Conservation (phyloP, 2,888 invertebrate species). For the Hirudinaria manillensis region DNA sequence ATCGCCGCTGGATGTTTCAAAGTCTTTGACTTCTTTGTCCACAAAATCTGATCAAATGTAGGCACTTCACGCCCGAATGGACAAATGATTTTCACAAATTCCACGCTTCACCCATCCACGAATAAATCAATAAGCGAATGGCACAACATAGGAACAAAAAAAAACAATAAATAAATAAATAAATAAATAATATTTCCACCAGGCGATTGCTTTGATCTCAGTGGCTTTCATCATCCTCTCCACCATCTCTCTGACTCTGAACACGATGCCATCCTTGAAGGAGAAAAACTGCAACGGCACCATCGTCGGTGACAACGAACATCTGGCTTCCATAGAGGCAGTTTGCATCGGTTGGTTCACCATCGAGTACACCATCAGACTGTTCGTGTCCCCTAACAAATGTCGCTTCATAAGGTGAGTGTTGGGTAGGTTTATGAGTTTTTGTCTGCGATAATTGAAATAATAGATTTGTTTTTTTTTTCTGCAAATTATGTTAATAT, state of each 20-base stretch:
- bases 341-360: constrained; percentile 97
- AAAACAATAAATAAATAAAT: neutral
- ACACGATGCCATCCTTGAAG: constrained; percentile 94
- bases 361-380: constrained; percentile 88
- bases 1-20: no score
- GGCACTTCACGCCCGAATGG: neutral
- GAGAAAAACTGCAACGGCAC: constrained; percentile 69
- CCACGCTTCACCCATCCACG: neutral
- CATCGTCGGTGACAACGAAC: constrained; percentile 44
- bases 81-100: neutral
- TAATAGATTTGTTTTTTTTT: no score
- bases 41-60: neutral
- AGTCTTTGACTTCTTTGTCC: no score
- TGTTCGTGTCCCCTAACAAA: constrained; percentile 96
- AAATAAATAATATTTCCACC: constrained; percentile 28
- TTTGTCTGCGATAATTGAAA: no score
- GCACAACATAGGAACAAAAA: no score
- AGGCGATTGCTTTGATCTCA: constrained; percentile 84
- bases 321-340: constrained; percentile 90
- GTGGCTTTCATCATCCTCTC: constrained; percentile 99
- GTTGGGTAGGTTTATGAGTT: neutral
- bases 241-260: constrained; percentile 95
- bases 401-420: constrained; percentile 73
- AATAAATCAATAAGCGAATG: no score
- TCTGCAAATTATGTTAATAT: no score